Base-by-base conservation (phyloP, 2,113 vertebrate genomes). In the Calonectris borealis region DNA sequence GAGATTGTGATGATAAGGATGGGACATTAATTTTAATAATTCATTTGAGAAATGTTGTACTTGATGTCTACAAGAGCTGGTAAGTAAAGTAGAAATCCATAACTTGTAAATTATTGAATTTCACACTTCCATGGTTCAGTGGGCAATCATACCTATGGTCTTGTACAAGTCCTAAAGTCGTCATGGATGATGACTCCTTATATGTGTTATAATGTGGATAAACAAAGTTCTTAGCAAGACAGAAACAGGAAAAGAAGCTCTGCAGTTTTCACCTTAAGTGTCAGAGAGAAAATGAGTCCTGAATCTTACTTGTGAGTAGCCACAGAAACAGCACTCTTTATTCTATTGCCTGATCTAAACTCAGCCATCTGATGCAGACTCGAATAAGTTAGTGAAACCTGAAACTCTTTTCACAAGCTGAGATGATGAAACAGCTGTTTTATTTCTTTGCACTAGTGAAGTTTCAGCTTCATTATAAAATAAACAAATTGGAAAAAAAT, bases 81-180 rank as follows among this genome's bases (percentile, higher is more conserved):
- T 70, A 81, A 93, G 48, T 6, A 62, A 84, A 86, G 62, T 7
- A 88, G 31, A 79, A 92, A 90, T 68, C 68, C 42, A 18, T 82
- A 91, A 85, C 49, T 80, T 55, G 29, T 72, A 65, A 94, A 86
- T 82, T 85, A 86, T 70, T 93, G 81, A 85, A 88, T 89, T 79
- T 87, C 36, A 91, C 62, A 77, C 22, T 70, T 72, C 20, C 38
- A 48, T 42, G 66, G 54, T 9, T 68, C 84, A 94, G 57, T 70
- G 31, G 62, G 16, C 34, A 92, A 65, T 75, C 36, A 52, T 42
- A 48, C 40, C 72, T 58, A 54, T 4, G 11, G 32, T 80, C 36
- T 55, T 65, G 44, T 87, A 36, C 21, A 49, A 69, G 29, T 94
- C 34, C 66, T 94, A 90, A 84, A 92, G 61, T 91, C 44, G 21